A percentile compares a stretch with the other conserved stretches of the same genome.
These are phyloP conservation scores for Castor canadensis DNA, from an alignment of 2,113 vertebrate genomes.

Conservation along the genomic window DNA sequence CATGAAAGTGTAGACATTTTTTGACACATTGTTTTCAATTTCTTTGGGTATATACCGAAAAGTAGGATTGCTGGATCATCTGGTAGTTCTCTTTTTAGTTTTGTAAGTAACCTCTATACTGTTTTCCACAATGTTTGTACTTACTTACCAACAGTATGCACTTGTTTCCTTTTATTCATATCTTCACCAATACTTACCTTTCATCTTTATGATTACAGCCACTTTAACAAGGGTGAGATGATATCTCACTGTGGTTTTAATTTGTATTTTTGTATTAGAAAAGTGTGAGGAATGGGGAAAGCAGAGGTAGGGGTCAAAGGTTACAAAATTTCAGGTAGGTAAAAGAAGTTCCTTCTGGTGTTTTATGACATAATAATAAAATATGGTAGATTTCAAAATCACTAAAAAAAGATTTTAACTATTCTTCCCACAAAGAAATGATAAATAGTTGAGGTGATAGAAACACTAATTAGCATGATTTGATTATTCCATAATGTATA, in stretches of 20 bases:
- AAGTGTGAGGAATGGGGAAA: neutral
- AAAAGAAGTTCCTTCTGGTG: neutral
- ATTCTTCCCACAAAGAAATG: neutral
- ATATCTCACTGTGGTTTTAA: neutral
- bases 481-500: neutral
- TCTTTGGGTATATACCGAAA: no score
- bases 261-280: neutral
- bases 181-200: neutral
- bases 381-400: neutral
- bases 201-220: neutral
- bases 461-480: neutral
- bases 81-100: neutral
- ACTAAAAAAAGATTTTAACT: neutral
- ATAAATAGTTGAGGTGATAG: neutral
- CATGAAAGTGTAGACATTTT: neutral
- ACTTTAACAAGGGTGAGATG: neutral
- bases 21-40: neutral
- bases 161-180: neutral
- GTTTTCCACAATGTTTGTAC: neutral
- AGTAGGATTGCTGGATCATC: neutral
- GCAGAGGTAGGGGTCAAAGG: neutral
- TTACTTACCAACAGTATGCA: neutral
- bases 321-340: neutral
- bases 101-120: neutral
- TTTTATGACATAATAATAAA: neutral